Conservation (phyloP, 2,113 vertebrate species). For the Serranochromis macrocephalus region DNA sequence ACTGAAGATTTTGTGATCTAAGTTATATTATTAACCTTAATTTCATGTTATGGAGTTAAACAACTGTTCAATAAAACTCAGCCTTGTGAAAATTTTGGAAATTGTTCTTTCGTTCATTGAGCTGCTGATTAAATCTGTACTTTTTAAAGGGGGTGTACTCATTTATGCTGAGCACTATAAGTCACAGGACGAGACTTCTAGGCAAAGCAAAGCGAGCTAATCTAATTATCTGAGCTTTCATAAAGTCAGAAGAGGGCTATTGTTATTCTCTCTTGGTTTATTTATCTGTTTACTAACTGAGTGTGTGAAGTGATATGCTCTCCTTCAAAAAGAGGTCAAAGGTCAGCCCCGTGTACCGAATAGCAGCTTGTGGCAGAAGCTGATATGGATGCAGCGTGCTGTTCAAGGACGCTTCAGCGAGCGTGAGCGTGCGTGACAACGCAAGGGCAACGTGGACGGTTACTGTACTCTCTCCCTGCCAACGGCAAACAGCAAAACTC, state of each 20-base stretch:
- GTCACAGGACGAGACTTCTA: not conserved
- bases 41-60: not conserved
- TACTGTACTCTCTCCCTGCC: not conserved
- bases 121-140: not conserved
- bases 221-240: rapidly evolving
- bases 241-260: not conserved
- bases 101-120: not conserved
- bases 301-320: not conserved
- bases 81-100: not conserved
- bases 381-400: not conserved
- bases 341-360: not conserved
- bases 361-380: not conserved
- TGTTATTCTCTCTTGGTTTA: not conserved
- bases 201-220: not conserved
- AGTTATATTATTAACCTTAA: not conserved
- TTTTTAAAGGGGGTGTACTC: not conserved
- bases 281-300: not conserved
- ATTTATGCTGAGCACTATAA: not conserved
- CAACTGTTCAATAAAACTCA: not conserved
- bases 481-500: not conserved
- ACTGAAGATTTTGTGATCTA: not conserved
- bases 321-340: not conserved
- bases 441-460: not conserved
- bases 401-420: not conserved
- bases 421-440: not conserved